phyloP scores from a whole-genome alignment of 2,797 vertebrate species.

The Rhinella marina region DNA sequence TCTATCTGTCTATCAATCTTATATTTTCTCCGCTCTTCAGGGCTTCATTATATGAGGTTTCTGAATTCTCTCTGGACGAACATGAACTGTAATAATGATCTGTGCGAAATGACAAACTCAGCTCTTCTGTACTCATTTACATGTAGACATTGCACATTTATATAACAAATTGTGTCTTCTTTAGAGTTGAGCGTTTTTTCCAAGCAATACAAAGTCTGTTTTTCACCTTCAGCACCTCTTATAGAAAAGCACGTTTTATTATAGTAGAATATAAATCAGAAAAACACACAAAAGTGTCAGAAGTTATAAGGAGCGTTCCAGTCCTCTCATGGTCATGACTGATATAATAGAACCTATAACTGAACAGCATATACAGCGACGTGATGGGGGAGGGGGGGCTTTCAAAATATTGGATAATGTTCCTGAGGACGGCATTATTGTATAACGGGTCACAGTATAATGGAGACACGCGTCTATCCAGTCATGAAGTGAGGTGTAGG shows the following conservation, averaged over 20 bases:
- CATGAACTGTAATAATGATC: no score
- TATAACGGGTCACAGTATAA: no score
- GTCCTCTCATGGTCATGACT: neutral
- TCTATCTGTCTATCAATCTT: no score
- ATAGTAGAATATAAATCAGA: neutral
- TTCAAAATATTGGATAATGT: neutral
- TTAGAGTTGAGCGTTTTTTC: neutral
- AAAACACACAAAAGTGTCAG: neutral
- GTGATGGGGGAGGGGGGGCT: neutral
- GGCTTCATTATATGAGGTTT: no score
- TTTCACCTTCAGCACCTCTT: neutral
- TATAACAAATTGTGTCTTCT: neutral
- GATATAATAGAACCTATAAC: neutral
- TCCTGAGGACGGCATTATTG: neutral
- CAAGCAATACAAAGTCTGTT: neutral
- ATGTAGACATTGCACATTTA: neutral
- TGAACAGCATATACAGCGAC: neutral
- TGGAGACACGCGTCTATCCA: no score
- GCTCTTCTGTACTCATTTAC: neutral
- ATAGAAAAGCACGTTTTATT: neutral
- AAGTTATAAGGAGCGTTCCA: neutral
- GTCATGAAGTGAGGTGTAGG: no score
- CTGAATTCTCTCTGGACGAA: no score
- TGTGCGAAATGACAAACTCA: neutral
- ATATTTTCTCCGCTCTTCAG: no score